Evolutionary conservation across 2,888 invertebrate species (phyloP), one percentile per base, ranked within the genome.

Genomic region (Melipona beecheii): DNA sequence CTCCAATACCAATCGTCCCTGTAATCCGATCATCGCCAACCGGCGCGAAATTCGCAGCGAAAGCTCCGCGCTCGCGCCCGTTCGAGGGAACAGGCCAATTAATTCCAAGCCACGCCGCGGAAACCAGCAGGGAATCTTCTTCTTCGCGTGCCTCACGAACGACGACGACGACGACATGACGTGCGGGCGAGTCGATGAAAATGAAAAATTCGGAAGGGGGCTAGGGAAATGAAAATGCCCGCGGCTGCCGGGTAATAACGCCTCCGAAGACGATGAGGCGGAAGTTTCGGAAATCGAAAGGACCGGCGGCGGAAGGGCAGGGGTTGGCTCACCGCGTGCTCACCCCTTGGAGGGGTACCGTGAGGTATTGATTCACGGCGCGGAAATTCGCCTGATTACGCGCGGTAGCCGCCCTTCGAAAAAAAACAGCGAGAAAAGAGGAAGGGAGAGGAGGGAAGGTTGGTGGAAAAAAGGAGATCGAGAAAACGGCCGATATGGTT

Each of bases 181-280:
- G 24, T n/a, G 13, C 43, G 9, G 9, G 9, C 43, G 43, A 43
- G 52, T 65, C 71, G 75, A 75, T 85, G 90, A 85, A 90, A 90
- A 91, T 90, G 87, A 90, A 89, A 90, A 90, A 91, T 91, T 88
- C 76, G 84, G 77, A 56, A 1, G 79, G 36, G 36, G 1, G 85
- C 73, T 80, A 75, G 88, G 43, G 84, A 91, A 91, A 91, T 91
- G 90, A 90, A 89, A 90, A 91, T 91, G 89, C 88, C 91, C 87
- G 81, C 83, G 89, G 90, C 85, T 87, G 88, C 65, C 71, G 82
- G 81, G 85, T 87, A 90, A 89, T 91, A 89, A 90, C 87, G 84
- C 87, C 81, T 83, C 56, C 84, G 84, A 88, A 89, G 84, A 88
- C 83, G 87, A 86, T 70, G 84, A 85, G 86, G 86, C 86, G 83